phyloP scores from a whole-genome alignment of 2,888 invertebrate species.

The Cheilosia vernalis region DNA sequence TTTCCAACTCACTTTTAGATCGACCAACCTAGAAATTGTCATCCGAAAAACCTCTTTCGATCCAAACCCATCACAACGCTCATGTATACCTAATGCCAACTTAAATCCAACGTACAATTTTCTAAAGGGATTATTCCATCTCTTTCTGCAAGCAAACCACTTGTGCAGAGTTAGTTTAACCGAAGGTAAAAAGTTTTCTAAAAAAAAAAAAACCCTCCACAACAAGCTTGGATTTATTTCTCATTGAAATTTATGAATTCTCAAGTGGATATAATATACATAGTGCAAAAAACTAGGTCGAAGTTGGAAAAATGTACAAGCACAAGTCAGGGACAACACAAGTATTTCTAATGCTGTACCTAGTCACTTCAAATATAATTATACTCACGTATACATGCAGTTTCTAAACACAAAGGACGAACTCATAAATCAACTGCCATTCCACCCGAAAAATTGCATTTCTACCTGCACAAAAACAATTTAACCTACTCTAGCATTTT shows the following conservation, averaged over 20 bases:
- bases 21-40: no score
- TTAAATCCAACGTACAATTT: not conserved
- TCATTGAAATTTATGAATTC: conserved; percentile 39
- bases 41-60: no score
- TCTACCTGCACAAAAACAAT: conserved; percentile 59
- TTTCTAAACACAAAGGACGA: conserved; percentile 61
- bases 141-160: not conserved
- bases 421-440: conserved; percentile 66
- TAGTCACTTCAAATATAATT: conserved; percentile 8
- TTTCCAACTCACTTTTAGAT: no score
- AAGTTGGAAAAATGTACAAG: conserved; percentile 37
- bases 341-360: not conserved
- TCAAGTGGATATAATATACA: conserved; percentile 33
- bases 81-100: not conserved
- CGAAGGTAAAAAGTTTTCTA: not conserved
- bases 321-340: conserved; percentile 57
- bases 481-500: conserved; percentile 35
- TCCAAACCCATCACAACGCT: no score
- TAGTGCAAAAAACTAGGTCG: conserved; percentile 49
- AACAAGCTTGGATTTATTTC: not conserved
- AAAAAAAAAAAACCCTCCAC: conserved; percentile 8
- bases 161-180: conserved; percentile 3
- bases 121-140: not conserved
- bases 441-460: conserved; percentile 49
- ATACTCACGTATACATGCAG: conserved; percentile 12